Conservation (phyloP, 2,113 vertebrate genomes). For the Dasyprocta punctata region DNA sequence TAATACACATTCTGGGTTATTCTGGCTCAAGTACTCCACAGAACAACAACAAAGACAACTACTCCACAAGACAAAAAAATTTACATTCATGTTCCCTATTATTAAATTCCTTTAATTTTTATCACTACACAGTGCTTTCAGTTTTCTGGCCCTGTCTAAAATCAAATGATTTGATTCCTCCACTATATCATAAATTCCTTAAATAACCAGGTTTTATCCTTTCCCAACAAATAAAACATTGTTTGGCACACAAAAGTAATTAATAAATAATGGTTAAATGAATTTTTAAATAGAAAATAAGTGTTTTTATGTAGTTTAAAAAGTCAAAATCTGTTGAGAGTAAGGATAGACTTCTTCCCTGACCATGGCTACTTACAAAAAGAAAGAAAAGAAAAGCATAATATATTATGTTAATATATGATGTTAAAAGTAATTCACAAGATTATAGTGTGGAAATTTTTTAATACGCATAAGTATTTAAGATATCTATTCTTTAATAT, state of each 20-base stretch:
- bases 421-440: constrained; percentile 32
- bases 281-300: not conserved
- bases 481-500: not conserved
- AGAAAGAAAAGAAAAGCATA: not conserved
- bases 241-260: not conserved
- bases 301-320: not conserved
- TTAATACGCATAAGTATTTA: not conserved
- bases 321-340: not conserved
- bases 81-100: not conserved
- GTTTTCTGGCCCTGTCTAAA: not conserved
- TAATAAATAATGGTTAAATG: not conserved
- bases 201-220: not conserved
- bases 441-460: not conserved
- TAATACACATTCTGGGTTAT: not conserved
- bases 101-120: constrained; percentile 3
- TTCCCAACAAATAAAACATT: not conserved
- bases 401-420: not conserved
- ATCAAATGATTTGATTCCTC: not conserved
- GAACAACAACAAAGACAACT: not conserved
- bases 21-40: not conserved
- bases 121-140: not conserved
- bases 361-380: not conserved
- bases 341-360: not conserved
- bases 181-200: not conserved
- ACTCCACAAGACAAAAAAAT: constrained; percentile 23